These are phyloP conservation scores for Brenthis daphne DNA, from an alignment of 2,888 invertebrate species.

Conservation along the genomic window DNA sequence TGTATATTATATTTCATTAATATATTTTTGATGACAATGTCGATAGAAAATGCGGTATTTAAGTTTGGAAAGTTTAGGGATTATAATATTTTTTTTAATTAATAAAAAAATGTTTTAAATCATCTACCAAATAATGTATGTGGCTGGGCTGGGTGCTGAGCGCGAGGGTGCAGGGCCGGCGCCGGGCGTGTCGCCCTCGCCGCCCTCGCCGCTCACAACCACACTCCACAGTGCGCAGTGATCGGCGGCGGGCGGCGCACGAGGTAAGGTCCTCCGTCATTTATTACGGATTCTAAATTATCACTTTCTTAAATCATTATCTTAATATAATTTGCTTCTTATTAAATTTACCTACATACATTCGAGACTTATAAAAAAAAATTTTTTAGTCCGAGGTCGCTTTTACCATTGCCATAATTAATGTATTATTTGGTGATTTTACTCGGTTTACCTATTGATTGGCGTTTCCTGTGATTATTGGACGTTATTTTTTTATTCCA, in stretches of 20 bases:
- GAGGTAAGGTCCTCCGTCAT: slow-evolving; percentile 51
- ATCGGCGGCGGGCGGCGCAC: slow-evolving; percentile 53
- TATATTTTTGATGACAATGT: no score
- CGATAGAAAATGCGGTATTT: no score
- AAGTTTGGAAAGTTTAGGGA: no score
- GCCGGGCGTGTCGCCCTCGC: slow-evolving; percentile 18
- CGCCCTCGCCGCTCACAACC: slow-evolving; percentile 7
- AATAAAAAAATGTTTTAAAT: background rate
- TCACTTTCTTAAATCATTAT: background rate
- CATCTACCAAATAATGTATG: slow-evolving; percentile 38
- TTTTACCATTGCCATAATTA: background rate
- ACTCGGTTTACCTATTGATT: background rate
- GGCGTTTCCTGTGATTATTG: background rate
- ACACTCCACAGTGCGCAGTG: slow-evolving; percentile 59
- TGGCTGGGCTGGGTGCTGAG: slow-evolving; percentile 20
- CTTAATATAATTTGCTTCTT: background rate
- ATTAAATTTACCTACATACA: background rate
- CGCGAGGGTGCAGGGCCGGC: slow-evolving; percentile 19
- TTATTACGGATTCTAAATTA: background rate
- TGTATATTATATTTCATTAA: no score
- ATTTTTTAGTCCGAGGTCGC: background rate
- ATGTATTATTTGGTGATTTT: background rate
- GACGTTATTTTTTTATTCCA: background rate
- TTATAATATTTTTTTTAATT: no score
- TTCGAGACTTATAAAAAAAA: background rate